Evolutionary conservation across 2,797 vertebrate species (phyloP).

Genomic region (Graptemys geographica): DNA sequence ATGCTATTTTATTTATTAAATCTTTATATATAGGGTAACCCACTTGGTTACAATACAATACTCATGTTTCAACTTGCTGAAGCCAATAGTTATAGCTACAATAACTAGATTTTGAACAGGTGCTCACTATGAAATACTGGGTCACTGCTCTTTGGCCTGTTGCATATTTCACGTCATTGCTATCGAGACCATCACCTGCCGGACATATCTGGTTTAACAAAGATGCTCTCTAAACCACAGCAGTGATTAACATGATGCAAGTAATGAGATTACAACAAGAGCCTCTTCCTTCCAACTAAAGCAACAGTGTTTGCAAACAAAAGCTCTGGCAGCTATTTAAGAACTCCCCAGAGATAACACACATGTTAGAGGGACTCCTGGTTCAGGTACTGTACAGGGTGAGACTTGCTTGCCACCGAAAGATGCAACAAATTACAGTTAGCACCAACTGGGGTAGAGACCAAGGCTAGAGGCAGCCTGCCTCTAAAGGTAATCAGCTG

Average conservation of each 20-base stretch:
- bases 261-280: neutral
- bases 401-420: neutral
- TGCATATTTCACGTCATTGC: neutral
- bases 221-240: neutral
- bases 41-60: neutral
- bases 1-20: neutral
- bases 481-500: neutral
- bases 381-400: neutral
- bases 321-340: neutral
- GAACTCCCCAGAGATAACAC: neutral
- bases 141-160: neutral
- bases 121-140: neutral
- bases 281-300: neutral
- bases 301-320: neutral
- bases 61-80: neutral
- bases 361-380: neutral
- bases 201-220: neutral
- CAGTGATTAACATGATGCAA: neutral
- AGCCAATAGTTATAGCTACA: neutral
- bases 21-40: neutral
- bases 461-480: neutral
- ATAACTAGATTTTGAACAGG: neutral
- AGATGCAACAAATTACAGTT: neutral
- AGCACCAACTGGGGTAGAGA: neutral
- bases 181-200: neutral